Base-by-base conservation (phyloP, 2,113 vertebrate species). In the Apus apus region DNA sequence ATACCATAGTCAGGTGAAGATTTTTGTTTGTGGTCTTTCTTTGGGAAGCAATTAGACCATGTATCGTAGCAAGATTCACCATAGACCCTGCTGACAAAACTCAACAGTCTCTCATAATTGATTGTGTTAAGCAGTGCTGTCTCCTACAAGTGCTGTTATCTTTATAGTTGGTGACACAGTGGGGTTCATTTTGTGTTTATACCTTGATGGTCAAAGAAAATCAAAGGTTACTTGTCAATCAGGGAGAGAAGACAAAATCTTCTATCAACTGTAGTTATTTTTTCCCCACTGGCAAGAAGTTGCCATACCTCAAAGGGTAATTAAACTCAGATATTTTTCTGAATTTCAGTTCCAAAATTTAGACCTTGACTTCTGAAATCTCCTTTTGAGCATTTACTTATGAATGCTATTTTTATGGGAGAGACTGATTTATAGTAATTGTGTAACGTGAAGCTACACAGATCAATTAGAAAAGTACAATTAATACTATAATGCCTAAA, bases 331-430 rank as follows among this genome's bases (percentile, higher is more conserved):
- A 38, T 38, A 16, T 85, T 98, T 98, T 97, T 98, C 97, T 98
- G 97, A 97, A 96, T 98, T 98, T 98, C 76, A 97, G 96, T 98
- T 98, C 96, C 93, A 97, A 98, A 98, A 98, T 98, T 98, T 98
- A 98, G 97, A 98, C 97, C 96, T 98, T 98, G 97, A 97, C 97
- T 95, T 94, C 54, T 77, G 84, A 85, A 95, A 87, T 98, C 91
- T 79, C 64, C 90, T 97, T 97, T 98, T 95, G 97, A 98, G 97
- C 96, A 98, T 97, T 98, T 98, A 96, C 95, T 98, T 98, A 95
- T 62, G 97, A 97, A 96, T 98, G 95, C 97, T 97, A 96, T 97
- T 98, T 98, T 96, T 97, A 96, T 98, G 97, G 96, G 98, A 98
- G 98, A 98, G 97, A 96, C 97, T 97, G 95, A 94, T 93, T 94